Evolutionary conservation across 2,797 vertebrate species (phyloP), one percentile per base, ranked within the genome.

Genomic region (Menidia menidia): DNA sequence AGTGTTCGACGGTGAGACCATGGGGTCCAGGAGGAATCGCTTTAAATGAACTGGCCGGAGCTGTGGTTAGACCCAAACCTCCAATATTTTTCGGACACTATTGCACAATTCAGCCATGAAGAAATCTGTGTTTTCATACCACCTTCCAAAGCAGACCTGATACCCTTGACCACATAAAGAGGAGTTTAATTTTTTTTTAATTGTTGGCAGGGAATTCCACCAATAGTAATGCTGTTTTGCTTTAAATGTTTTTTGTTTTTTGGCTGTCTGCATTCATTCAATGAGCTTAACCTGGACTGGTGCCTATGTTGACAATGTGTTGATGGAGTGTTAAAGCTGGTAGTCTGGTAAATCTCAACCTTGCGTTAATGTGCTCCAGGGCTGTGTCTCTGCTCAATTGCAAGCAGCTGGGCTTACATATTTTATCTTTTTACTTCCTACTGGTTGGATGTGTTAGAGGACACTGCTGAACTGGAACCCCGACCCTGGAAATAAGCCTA

Each of bases 351-450:
- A 54, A 62, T 71, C 63, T 66, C 57, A 85, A 71, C 71, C 72
- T 81, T 45, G 59, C 25, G 72, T 68, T 87, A 70, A 85, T 80
- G 63, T 80, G 62, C 80, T 87, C 78, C 85, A 86, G 83, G 16
- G 31, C 54, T 51, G 30, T 64, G 60, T 82, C 59, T 81, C 67
- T 51, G 73, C 61, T 60, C 73, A 88, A 83, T 88, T 87, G 81
- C 30, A 60, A 88, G 78, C 87, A 93, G 82, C 83, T 88, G 88
- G 72, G 11, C 60, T 61, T 60, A 71, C 69, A 84, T 86, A 80
- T 73, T 89, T 71, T 68, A 44, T 58, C 63, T 51, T 82, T 62
- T 61, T 66, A 68, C 77, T 81, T 85, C 75, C 73, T 79, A 63
- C 73, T 64, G 50, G 50, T 86, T 45, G 54, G 82, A 88, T 77